Percentiles rank a stretch among this genome's conserved stretches.
These are phyloP conservation scores for Rhabdomys pumilio DNA, from an alignment of 2,797 vertebrate species.

Conservation along the genomic window DNA sequence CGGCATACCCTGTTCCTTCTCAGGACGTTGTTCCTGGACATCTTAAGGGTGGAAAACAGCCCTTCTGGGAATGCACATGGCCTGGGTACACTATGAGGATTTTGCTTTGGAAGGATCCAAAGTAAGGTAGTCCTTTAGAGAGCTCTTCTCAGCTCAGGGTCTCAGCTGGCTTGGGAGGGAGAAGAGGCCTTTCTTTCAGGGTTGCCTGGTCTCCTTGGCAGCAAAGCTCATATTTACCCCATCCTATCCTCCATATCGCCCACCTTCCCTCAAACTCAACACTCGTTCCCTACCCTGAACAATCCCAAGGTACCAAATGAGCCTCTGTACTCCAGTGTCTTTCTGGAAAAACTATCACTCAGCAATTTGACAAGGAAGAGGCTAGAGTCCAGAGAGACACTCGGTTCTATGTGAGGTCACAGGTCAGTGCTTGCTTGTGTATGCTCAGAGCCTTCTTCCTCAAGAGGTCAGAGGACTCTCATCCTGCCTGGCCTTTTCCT, in stretches of 20 bases:
- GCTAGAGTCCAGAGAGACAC: background rate
- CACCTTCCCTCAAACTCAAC: background rate
- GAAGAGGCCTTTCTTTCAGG: background rate
- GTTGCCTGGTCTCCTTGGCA: background rate
- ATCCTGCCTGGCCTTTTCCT: background rate
- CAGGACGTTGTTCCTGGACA: background rate
- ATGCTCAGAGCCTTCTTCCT: background rate
- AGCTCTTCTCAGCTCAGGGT: background rate
- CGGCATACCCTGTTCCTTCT: conserved; percentile 34
- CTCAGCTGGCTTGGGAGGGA: background rate
- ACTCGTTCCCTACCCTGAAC: background rate
- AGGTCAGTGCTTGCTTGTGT: rapidly evolving
- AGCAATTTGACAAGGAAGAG: background rate
- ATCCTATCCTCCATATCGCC: rapidly evolving
- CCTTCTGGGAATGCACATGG: conserved; percentile 62
- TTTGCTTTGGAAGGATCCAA: conserved; percentile 79
- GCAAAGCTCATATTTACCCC: background rate
- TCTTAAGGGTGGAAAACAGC: conserved; percentile 6
- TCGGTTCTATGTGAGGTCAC: background rate
- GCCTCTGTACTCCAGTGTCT: background rate
- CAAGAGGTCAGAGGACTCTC: background rate
- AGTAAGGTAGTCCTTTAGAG: conserved; percentile 32
- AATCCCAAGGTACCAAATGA: background rate
- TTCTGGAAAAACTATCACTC: background rate
- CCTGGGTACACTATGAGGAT: conserved; percentile 38